Percentiles rank a stretch among this genome's conserved stretches.
Evolutionary conservation across 2,113 vertebrate species (phyloP).

Genomic region (Nannobrachium achirus): DNA sequence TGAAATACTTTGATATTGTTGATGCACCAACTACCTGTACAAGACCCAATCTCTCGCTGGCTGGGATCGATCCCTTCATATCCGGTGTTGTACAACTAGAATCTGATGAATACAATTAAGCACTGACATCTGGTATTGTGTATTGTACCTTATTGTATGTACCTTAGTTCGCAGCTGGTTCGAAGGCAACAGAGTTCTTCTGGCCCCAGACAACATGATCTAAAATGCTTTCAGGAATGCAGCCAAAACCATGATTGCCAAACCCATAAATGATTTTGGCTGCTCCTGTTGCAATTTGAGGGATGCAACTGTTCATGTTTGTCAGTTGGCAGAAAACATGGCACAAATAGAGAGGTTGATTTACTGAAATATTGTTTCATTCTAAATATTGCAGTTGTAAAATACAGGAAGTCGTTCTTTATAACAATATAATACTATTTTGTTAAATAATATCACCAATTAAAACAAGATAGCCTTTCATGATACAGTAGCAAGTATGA

Average conservation of each 20-base stretch:
- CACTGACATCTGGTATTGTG: not conserved
- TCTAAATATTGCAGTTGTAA: not conserved
- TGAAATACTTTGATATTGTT: slow-evolving; percentile 66
- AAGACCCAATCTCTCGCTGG: slow-evolving; percentile 68
- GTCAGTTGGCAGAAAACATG: not conserved
- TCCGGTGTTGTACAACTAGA: slow-evolving; percentile 47
- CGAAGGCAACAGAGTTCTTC: not conserved
- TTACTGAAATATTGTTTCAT: not conserved
- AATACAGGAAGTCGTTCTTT: not conserved
- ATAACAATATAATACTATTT: not conserved
- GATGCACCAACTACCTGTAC: slow-evolving; percentile 37
- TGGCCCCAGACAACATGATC: not conserved
- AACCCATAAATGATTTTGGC: not conserved
- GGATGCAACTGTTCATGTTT: not conserved
- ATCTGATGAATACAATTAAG: slow-evolving; percentile 23
- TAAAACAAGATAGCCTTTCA: too few species aligned
- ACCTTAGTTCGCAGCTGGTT: not conserved
- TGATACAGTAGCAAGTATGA: too few species aligned
- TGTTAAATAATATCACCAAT: not conserved
- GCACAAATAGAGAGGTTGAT: not conserved
- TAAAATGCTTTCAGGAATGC: not conserved
- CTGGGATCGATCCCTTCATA: slow-evolving; percentile 56
- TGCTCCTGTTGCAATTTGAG: not conserved
- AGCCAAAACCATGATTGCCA: not conserved
- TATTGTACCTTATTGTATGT: not conserved